phyloP scores from a whole-genome alignment of 2,113 vertebrate species.

The Neolamprologus brichardi region DNA sequence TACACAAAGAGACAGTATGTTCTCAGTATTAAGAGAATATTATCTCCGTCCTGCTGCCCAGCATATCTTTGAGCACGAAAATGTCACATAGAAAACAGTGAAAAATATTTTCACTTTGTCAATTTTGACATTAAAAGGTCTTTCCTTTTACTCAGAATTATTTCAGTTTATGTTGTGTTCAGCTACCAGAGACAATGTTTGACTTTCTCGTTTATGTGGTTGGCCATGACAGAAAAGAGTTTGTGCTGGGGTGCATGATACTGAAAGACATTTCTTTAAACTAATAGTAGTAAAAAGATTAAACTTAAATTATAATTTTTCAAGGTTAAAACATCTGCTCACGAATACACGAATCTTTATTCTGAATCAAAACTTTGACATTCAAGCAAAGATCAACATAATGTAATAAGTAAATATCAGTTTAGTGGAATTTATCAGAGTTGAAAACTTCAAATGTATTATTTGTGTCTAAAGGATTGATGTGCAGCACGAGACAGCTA shows the following conservation, averaged over 20 bases:
- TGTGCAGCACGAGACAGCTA: not conserved
- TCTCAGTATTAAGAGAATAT: not conserved
- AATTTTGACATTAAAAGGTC: not conserved
- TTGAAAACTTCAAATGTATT: not conserved
- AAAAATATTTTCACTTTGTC: not conserved
- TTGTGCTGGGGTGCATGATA: not conserved
- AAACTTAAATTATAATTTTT: not conserved
- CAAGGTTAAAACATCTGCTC: not conserved
- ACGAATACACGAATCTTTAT: not conserved
- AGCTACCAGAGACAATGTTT: not conserved
- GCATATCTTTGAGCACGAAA: not conserved
- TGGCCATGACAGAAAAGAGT: not conserved
- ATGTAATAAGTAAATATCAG: not conserved
- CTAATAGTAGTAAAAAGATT: not conserved
- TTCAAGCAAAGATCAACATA: not conserved
- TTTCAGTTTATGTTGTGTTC: not conserved
- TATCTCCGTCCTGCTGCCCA: not conserved
- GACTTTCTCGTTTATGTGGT: not conserved
- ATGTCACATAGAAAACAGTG: not conserved
- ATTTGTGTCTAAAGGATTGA: not conserved
- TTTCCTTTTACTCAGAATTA: not conserved
- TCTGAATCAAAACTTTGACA: not conserved
- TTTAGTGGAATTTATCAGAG: not conserved
- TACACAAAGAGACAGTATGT: not conserved
- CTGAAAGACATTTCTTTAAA: not conserved